Conservation (phyloP, 2,113 vertebrate species). For the Oreochromis spilurus region DNA sequence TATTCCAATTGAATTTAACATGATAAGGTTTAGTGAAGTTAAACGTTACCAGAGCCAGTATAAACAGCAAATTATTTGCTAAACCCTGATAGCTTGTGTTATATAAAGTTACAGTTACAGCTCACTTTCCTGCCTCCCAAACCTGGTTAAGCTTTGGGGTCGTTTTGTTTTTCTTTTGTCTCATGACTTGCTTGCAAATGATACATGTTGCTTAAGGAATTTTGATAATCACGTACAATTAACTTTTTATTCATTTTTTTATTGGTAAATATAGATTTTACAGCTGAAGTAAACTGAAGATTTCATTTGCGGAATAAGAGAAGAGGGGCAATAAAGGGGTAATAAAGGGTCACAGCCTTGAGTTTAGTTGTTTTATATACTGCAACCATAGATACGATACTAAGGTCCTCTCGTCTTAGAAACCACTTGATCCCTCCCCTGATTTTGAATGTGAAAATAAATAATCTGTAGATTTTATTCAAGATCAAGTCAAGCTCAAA, state of each 20-base stretch:
- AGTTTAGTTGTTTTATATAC: background rate
- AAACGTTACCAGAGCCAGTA: background rate
- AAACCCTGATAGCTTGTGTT: background rate
- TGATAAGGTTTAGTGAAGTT: background rate
- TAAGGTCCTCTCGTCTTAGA: background rate
- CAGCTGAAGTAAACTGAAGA: background rate
- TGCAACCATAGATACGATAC: background rate
- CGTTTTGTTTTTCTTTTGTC: background rate
- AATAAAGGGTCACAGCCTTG: background rate
- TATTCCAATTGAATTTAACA: background rate
- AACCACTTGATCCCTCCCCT: background rate
- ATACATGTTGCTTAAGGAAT: background rate
- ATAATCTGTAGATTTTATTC: background rate
- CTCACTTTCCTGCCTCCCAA: background rate
- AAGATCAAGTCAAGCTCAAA: background rate
- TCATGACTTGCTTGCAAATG: background rate
- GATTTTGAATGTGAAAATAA: background rate
- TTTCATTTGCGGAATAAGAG: background rate
- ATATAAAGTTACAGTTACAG: background rate
- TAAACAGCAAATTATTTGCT: background rate
- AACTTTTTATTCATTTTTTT: background rate
- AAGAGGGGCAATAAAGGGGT: background rate
- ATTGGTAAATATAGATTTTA: background rate
- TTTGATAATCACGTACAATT: background rate
- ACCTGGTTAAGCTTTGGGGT: background rate